phyloP scores from a whole-genome alignment of 2,797 vertebrate species.

The Borostomias antarcticus region DNA sequence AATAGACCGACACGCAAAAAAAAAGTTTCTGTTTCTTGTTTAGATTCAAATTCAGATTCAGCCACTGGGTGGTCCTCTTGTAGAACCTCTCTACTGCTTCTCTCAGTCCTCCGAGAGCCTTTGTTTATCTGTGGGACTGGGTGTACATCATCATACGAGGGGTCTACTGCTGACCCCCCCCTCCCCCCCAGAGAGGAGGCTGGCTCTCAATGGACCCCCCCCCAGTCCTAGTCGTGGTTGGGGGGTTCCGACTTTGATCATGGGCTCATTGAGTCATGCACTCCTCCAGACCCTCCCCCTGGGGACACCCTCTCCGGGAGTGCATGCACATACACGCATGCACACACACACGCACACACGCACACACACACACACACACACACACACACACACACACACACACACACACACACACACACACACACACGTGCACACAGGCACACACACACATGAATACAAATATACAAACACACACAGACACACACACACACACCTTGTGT shows the following conservation, averaged over 20 bases:
- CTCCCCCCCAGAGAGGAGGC: conserved; percentile 33
- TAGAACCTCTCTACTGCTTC: background rate
- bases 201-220: conserved; percentile 25
- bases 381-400: conserved; percentile 9
- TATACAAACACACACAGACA: no score
- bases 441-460: conserved; percentile 16
- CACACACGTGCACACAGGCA: no score
- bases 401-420: conserved; percentile 35
- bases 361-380: conserved; percentile 39
- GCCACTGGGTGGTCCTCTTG: background rate
- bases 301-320: background rate
- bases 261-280: conserved; percentile 65
- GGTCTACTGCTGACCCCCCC: conserved; percentile 11
- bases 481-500: conserved; percentile 56
- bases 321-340: no score
- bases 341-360: conserved; percentile 24
- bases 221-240: conserved; percentile 41
- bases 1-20: background rate
- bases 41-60: background rate
- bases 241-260: conserved; percentile 43
- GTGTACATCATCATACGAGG: conserved; percentile 26
- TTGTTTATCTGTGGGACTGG: conserved; percentile 11
- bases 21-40: background rate
- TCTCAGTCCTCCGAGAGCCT: background rate
- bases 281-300: conserved; percentile 52